Evolutionary conservation across 1,140 invertebrate genomes (phyloP), one percentile per base, ranked within the genome.

Genomic region (Bradynema listronoti): DNA sequence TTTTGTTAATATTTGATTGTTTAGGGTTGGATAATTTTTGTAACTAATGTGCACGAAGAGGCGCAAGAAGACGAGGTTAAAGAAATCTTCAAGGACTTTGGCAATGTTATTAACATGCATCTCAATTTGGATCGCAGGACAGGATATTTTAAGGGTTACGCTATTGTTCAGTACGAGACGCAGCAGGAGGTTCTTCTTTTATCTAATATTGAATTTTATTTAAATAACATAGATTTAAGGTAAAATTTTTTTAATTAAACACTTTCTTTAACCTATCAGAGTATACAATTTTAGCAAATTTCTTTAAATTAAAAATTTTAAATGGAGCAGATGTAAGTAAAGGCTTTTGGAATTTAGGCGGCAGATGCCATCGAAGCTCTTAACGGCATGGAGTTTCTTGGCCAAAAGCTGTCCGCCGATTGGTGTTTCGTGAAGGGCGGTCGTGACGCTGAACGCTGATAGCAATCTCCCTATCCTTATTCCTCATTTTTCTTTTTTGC

Each of bases 21-120:
- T 0, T 91, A 97, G 83, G 93, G 93, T 11, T 98, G 92, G 92
- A 98, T 97, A 70, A 81, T 98, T 42, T 95, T 97, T 82, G 88
- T 96, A 42, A 95, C 90, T 61, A 90, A 89, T 57, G 90, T 98
- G 6, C 90, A 97, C 78, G 92, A 97, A 82, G 93, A 98, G 80
- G 91, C 91, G 0, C 89, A 91, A 69, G 92, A 97, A 81, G 93
- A 97, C 77, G 91, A 96, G 79, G 87, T 97, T 58, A 87, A 89
- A 79, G 91, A 95, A 56, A 90, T 63, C 11, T 63, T 63, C 46
- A 63, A 63, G 32, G 92, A 96, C 75, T 88, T 80, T 83, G 92
- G 92, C 9, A 88, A 91, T 72, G 96, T 98, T 9, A 95, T 96
- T 80, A 97, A 97, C 81, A 85, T 97, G 42, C 90, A 94, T 79